Evolutionary conservation across 1,140 invertebrate species (phyloP).

Genomic region (Drosophila neocordata): DNA sequence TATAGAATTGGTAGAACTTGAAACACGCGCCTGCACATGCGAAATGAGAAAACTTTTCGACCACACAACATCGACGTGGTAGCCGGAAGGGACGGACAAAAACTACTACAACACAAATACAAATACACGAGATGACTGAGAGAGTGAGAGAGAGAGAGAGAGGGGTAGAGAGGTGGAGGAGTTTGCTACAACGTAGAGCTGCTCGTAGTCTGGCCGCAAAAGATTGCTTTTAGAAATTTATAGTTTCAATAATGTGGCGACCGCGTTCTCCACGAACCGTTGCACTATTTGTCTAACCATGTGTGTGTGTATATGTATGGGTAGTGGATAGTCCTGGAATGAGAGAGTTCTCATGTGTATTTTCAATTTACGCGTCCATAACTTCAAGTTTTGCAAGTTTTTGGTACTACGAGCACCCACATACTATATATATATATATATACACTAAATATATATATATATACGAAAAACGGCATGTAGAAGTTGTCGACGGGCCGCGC

Average conservation of each 20-base stretch:
- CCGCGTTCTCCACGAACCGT: constrained; percentile 49
- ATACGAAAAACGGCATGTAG: constrained; percentile 2
- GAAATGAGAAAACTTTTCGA: constrained; percentile 80
- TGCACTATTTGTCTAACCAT: constrained; percentile 51
- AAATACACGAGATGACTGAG: constrained; percentile 37
- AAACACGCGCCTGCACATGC: constrained; percentile 58
- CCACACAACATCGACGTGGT: constrained; percentile 71
- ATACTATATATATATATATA: not conserved
- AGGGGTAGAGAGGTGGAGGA: not conserved
- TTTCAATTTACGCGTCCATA: constrained; percentile 81
- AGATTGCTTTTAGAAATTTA: constrained; percentile 79
- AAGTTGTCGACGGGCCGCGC: constrained; percentile 43
- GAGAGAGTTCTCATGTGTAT: constrained; percentile 67
- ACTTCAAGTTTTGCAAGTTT: constrained; percentile 77
- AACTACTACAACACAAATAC: constrained; percentile 57
- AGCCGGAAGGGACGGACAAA: constrained; percentile 10
- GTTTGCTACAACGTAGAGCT: not conserved
- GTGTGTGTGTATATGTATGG: constrained; percentile 10
- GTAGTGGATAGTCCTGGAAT: constrained; percentile 8
- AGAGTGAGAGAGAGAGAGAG: not conserved
- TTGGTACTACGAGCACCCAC: constrained; percentile 37
- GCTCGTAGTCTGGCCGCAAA: constrained; percentile 69
- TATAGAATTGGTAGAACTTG: constrained; percentile 5
- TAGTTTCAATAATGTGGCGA: constrained; percentile 78
- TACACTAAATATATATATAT: no score